These are phyloP conservation scores for Prionace glauca DNA, from an alignment of 2,797 vertebrate species.

Conservation along the genomic window DNA sequence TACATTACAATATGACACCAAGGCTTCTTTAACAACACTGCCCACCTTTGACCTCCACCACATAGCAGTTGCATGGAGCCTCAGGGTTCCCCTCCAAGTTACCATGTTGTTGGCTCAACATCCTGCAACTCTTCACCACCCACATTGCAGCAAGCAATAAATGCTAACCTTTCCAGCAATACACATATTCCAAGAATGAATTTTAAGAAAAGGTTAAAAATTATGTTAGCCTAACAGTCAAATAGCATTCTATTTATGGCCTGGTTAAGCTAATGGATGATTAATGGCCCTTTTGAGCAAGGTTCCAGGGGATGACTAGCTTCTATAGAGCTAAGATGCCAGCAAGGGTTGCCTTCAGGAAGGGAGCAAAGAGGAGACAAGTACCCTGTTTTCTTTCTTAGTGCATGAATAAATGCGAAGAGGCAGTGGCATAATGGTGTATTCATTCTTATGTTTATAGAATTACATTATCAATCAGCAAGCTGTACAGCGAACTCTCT, in stretches of 20 bases:
- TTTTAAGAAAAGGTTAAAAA: not conserved
- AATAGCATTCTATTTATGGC: conserved; percentile 10
- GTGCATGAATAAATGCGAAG: conserved; percentile 43
- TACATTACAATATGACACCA: not conserved
- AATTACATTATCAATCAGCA: conserved; percentile 61
- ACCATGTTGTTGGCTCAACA: not conserved
- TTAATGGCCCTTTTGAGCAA: conserved; percentile 40
- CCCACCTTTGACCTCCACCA: not conserved
- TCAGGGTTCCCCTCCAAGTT: not conserved
- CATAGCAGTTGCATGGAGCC: not conserved
- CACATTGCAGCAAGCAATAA: not conserved
- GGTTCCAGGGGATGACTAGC: conserved; percentile 29
- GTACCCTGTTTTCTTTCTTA: conserved; percentile 43
- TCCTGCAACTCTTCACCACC: not conserved
- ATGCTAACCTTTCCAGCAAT: not conserved
- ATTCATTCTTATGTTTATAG: conserved; percentile 50
- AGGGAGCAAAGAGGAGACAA: conserved; percentile 41
- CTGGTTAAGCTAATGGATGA: conserved; percentile 32
- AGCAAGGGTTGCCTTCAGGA: conserved; percentile 33
- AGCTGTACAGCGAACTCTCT: conserved; percentile 68
- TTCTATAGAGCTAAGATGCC: not conserved
- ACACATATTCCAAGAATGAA: not conserved
- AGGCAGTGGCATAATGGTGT: not conserved
- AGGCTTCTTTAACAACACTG: too few relatives aligned
- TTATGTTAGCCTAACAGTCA: not conserved